Conservation (phyloP, 2,888 invertebrate genomes). For the Drosophila mulleri region DNA sequence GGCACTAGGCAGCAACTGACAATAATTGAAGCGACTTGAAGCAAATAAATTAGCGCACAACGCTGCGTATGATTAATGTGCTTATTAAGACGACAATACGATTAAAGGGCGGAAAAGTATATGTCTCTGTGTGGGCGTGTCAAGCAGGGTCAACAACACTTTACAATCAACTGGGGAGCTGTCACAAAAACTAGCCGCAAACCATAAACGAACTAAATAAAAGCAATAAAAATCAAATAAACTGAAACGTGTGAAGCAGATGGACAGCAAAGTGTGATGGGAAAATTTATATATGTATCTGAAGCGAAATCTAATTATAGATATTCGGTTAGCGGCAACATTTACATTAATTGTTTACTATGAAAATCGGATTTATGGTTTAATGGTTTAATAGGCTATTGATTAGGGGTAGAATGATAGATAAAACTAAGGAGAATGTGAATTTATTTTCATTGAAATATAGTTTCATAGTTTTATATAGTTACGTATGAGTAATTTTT, state of each 20-base stretch:
- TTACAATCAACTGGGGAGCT: constrained; percentile 48
- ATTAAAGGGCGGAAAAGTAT: not conserved
- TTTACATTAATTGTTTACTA: not conserved
- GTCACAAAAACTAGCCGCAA: constrained; percentile 24
- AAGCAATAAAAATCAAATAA: constrained; percentile 1
- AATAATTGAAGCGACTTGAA: constrained; percentile 70
- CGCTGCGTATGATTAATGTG: constrained; percentile 77
- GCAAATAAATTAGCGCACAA: constrained; percentile 75
- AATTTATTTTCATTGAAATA: not conserved
- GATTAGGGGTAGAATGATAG: not conserved
- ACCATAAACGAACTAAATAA: constrained; percentile 16
- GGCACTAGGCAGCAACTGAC: constrained; percentile 13
- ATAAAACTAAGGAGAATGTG: not conserved
- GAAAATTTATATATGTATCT: not conserved
- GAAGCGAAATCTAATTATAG: not conserved
- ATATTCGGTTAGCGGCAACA: not conserved
- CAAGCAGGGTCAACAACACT: constrained; percentile 53
- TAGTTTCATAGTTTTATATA: too few species aligned
- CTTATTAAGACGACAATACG: constrained; percentile 64
- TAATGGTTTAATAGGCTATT: not conserved
- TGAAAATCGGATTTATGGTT: not conserved
- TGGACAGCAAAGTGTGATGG: not conserved
- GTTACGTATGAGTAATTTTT: not conserved
- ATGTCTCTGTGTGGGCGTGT: constrained; percentile 30
- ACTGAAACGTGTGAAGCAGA: not conserved